Base-by-base conservation (phyloP, 2,888 invertebrate genomes). In the Philereme vetulata region DNA sequence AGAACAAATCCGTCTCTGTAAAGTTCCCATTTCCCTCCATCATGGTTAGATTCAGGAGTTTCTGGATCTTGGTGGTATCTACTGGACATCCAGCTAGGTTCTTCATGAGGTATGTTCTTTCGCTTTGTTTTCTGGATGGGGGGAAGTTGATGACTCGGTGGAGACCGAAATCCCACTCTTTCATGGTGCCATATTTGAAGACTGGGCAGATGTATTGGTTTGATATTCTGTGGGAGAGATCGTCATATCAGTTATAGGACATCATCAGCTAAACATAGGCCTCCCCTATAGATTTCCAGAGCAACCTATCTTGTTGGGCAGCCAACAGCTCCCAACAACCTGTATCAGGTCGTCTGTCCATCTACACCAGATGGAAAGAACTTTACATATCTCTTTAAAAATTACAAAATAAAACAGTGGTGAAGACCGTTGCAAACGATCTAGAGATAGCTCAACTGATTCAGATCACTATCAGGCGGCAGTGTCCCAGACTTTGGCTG, bases 161-260 rank as follows among this genome's bases (percentile, higher is more conserved):
- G 0, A 97, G 90, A 40, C 96, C 96, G 71, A 97, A 97, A 66
- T 96, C 94, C 96, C 96, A 97, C 81, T 97, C 96, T 47, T 95
- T 94, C 70, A 93, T 92, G 0, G 95, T 94, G 0, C 97, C 97
- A 95, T 96, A 96, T 84, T 95, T 95, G 82, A 97, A 96, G 0
- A 97, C 96, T 0, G 96, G 96, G 65, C 97, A 97, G 64, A 97
- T 94, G 81, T 94, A 95, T 76, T 95, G 94, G 81, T 95, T 96
- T 11, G 95, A 93, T 51, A 96, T 94, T 5, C 97, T 97, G 80
- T 36, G 58, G 66, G 43, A 38, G n/a, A 51, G 11, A 4, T 11
- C 6, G 4, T 38, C n/a, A 10, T 21, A 21, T 21, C 21, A 21
- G 21, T 2, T 21, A 21, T 21, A 21, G 21, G 21, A 21, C 21